A percentile compares a stretch with the other conserved stretches of the same genome.
These are phyloP conservation scores for Periophthalmodon schlosseri DNA, from an alignment of 2,113 vertebrate genomes.

Conservation along the genomic window DNA sequence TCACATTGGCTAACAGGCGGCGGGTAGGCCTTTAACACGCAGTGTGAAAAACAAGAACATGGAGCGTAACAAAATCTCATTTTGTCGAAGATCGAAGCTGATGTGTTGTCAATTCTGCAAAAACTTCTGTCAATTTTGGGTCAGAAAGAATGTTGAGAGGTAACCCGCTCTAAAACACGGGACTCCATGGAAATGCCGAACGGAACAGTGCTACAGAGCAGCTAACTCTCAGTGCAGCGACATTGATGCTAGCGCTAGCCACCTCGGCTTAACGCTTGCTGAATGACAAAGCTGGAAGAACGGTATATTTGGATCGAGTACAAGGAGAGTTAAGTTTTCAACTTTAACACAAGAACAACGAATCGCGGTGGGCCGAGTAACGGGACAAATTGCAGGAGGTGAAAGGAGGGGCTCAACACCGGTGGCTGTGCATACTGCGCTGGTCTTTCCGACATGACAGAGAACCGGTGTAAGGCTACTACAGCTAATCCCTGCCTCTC, in stretches of 20 bases:
- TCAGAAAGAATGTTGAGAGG: background rate
- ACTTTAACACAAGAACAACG: background rate
- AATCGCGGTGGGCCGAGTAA: background rate
- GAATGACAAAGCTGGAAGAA: conserved; percentile 19
- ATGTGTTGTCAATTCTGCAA: background rate
- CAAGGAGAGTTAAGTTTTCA: background rate
- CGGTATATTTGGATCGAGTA: background rate
- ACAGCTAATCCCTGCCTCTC: conserved; percentile 12
- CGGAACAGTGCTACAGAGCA: conserved; percentile 12
- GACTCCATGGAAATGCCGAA: conserved; percentile 66
- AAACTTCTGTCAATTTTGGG: background rate
- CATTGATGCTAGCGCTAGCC: conserved; percentile 51
- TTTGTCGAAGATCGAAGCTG: accelerated
- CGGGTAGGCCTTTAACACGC: conserved; percentile 66
- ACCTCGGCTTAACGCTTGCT: conserved; percentile 14
- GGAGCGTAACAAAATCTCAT: background rate
- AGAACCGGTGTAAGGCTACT: conserved; percentile 67
- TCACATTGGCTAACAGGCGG: conserved; percentile 48
- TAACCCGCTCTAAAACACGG: background rate
- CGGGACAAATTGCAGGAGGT: conserved; percentile 11
- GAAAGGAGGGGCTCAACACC: conserved; percentile 75
- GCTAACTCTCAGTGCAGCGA: conserved; percentile 20
- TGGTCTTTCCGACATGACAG: conserved; percentile 71
- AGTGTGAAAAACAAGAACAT: conserved; percentile 34
- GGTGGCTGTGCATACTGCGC: conserved; percentile 55